A percentile compares a stretch with the other conserved stretches of the same genome.
Conservation (phyloP, 2,113 vertebrate genomes). For the Hippopotamus amphibius region DNA sequence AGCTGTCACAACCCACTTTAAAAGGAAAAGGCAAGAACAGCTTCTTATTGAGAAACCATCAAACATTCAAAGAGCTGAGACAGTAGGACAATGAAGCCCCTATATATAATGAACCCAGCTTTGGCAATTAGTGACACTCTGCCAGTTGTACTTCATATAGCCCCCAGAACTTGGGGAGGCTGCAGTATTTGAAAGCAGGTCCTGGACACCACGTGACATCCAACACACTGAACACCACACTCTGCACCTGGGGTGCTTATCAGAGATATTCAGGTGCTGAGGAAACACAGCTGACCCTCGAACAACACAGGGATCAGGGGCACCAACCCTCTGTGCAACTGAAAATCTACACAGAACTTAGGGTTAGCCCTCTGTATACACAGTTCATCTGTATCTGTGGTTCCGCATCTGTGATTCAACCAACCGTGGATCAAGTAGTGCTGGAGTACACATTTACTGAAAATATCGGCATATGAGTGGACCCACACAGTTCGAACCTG, state of each 20-base stretch:
- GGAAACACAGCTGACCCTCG: not conserved
- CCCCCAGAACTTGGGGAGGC: not conserved
- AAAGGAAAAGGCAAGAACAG: not conserved
- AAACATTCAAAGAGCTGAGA: not conserved
- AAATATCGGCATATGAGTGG: not conserved
- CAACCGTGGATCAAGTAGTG: not conserved
- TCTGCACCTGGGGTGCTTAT: not conserved
- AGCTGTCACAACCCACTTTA: not conserved
- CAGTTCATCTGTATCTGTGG: not conserved
- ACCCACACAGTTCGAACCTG: not conserved
- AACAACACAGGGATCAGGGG: not conserved
- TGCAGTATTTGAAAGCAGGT: not conserved
- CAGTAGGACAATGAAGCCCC: not conserved
- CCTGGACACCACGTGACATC: not conserved
- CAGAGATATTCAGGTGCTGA: not conserved
- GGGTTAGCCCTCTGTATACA: not conserved
- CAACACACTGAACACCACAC: too few species aligned
- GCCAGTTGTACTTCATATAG: not conserved
- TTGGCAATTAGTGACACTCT: not conserved
- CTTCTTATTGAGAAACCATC: not conserved
- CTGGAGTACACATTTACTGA: not conserved
- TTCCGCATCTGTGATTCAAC: not conserved
- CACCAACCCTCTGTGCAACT: too few species aligned
- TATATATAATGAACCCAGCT: not conserved
- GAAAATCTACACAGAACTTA: not conserved